Evolutionary conservation across 2,888 invertebrate species (phyloP).

Genomic region (Eudemis profundana): DNA sequence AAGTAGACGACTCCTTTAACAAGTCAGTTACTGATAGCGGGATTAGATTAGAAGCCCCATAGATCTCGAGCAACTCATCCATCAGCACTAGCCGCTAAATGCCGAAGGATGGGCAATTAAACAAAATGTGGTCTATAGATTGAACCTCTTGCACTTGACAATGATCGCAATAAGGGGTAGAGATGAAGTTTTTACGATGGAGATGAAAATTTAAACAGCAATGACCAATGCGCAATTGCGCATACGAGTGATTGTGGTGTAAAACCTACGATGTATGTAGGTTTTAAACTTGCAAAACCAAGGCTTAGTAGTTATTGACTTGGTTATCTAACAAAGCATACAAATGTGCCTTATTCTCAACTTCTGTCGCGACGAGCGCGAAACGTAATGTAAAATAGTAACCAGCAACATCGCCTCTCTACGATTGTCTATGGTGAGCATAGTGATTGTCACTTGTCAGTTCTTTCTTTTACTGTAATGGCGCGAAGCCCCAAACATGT

Average conservation of each 20-base stretch:
- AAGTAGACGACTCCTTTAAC: not conserved
- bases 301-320: not conserved
- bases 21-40: not conserved
- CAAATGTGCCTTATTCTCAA: not conserved
- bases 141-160: not conserved
- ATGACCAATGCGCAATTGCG: constrained; percentile 6
- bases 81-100: constrained; percentile 10
- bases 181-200: too few relatives aligned
- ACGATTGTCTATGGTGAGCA: too few relatives aligned
- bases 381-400: too few relatives aligned
- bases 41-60: constrained; percentile 7
- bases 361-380: too few relatives aligned
- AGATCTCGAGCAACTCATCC: constrained; percentile 3
- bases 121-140: not conserved
- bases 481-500: too few relatives aligned
- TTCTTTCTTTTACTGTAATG: too few relatives aligned
- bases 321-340: not conserved
- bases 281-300: not conserved
- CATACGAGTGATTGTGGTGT: not conserved
- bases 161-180: not conserved
- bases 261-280: not conserved
- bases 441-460: too few relatives aligned
- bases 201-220: not conserved
- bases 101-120: constrained; percentile 12
- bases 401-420: too few relatives aligned